phyloP scores from a whole-genome alignment of 1,140 invertebrate genomes.

The Anastatus disparis region DNA sequence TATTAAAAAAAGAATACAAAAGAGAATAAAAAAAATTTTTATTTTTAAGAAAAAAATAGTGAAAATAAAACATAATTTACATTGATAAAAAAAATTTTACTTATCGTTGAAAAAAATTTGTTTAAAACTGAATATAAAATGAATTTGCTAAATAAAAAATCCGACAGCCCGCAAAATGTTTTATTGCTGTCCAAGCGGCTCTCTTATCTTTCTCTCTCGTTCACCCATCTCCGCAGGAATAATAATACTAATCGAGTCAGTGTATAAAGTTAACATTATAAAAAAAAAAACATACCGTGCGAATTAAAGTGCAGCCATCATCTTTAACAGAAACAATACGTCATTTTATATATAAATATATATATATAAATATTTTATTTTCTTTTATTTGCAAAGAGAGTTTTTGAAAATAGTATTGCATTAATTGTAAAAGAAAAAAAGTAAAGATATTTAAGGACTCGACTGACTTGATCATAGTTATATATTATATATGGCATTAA shows the following conservation, averaged over 20 bases:
- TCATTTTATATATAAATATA: no score
- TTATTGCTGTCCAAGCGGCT: not conserved
- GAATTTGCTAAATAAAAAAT: no score
- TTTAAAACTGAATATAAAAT: no score
- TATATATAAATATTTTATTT: no score
- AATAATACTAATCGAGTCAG: slow-evolving; percentile 22
- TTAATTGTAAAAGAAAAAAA: not conserved
- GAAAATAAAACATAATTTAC: no score
- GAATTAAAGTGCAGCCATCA: slow-evolving; percentile 23
- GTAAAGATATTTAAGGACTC: not conserved
- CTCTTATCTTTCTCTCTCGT: not conserved
- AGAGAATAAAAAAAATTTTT: no score
- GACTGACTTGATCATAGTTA: not conserved
- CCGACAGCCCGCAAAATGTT: not conserved
- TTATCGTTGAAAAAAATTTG: no score
- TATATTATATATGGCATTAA: no score
- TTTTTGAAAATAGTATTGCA: slow-evolving; percentile 16
- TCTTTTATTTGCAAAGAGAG: slow-evolving; percentile 12
- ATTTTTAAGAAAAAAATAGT: no score
- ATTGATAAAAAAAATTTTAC: no score
- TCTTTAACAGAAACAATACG: not conserved
- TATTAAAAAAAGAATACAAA: no score
- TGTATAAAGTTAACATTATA: slow-evolving; percentile 31
- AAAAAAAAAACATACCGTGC: no score
- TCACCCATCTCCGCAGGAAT: not conserved